Evolutionary conservation across 2,888 invertebrate genomes (phyloP).

Genomic region (Seladonia tumulorum): DNA sequence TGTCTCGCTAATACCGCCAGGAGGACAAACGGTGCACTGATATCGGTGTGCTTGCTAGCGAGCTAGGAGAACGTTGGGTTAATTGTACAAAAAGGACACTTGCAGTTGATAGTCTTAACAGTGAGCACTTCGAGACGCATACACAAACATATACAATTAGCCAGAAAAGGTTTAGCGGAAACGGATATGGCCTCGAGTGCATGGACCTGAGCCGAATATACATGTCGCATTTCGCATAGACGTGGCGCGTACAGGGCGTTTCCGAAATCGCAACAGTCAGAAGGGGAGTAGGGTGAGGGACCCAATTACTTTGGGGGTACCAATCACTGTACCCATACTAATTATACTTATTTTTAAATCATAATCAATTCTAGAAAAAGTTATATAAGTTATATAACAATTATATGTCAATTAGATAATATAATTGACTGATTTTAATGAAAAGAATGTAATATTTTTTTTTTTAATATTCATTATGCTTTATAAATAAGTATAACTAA

Average conservation of each 20-base stretch:
- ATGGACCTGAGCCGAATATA: constrained; percentile 1
- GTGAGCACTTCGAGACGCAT: neutral
- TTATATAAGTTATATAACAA: too few relatives aligned
- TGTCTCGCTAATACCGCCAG: neutral
- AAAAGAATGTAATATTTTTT: too few relatives aligned
- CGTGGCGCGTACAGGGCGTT: neutral
- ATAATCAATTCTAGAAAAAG: too few relatives aligned
- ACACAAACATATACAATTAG: neutral
- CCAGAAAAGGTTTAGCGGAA: constrained; percentile 5
- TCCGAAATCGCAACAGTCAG: neutral
- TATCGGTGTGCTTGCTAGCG: neutral
- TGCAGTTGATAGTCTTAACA: neutral
- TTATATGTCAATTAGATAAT: too few relatives aligned
- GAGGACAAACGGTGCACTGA: neutral
- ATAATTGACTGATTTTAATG: too few relatives aligned
- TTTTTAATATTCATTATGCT: too few relatives aligned
- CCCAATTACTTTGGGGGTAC: too few relatives aligned
- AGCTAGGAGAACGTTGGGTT: neutral
- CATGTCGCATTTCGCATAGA: neutral
- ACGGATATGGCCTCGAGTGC: neutral
- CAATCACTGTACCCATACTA: too few relatives aligned
- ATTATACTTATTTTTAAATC: too few relatives aligned
- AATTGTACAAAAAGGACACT: neutral
- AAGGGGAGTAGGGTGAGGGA: neutral
- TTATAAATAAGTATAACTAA: too few relatives aligned